Evolutionary conservation across 2,113 vertebrate species (phyloP).

Genomic region (Calyptommatus sinebrachiatus): DNA sequence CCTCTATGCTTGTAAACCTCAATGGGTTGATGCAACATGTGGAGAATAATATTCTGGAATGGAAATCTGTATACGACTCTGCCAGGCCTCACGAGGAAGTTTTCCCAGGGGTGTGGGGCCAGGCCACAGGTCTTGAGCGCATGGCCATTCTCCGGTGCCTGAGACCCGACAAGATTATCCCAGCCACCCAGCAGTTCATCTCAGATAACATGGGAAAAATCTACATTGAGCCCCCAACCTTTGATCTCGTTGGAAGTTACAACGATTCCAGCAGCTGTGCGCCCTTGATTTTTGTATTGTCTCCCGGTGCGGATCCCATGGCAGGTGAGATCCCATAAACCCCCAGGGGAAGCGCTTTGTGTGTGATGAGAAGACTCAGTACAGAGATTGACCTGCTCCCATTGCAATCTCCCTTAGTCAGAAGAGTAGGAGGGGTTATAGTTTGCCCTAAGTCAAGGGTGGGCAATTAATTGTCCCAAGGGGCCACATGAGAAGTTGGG

Average conservation of each 20-base stretch:
- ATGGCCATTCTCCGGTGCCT: constrained; percentile 86
- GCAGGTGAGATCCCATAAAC: constrained; percentile 76
- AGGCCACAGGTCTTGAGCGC: constrained; percentile 71
- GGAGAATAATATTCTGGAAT: constrained; percentile 58
- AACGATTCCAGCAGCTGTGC: constrained; percentile 85
- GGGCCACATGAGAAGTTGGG: no score
- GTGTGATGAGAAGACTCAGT: not conserved
- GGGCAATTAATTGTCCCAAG: no score
- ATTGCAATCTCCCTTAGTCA: no score
- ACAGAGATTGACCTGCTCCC: no score
- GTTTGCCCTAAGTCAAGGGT: no score
- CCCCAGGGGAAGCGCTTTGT: not conserved
- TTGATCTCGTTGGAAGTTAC: constrained; percentile 87
- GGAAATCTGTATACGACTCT: constrained; percentile 88
- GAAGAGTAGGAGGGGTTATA: no score
- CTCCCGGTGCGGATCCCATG: constrained; percentile 90
- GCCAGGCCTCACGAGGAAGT: constrained; percentile 76
- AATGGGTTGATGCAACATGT: constrained; percentile 77
- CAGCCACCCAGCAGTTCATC: constrained; percentile 83
- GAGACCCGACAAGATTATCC: constrained; percentile 88
- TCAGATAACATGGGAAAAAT: constrained; percentile 78
- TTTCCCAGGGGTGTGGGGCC: constrained; percentile 77
- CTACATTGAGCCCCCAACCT: constrained; percentile 86
- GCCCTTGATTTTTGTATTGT: constrained; percentile 89
- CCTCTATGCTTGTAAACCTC: constrained; percentile 76